phyloP scores from a whole-genome alignment of 2,888 invertebrate species.

The Branchipolynoe longqiensis region DNA sequence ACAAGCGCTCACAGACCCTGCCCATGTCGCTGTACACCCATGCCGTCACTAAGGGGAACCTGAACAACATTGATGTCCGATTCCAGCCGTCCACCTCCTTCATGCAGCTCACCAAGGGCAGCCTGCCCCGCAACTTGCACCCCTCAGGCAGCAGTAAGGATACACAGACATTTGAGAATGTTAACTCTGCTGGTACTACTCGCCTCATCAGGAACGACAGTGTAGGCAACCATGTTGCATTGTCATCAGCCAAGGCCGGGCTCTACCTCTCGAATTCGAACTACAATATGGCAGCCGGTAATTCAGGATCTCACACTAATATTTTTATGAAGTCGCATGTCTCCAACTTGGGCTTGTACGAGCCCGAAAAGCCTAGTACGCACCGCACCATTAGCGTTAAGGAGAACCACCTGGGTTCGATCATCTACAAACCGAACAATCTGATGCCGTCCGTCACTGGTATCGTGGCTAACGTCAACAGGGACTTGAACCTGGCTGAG shows the following conservation, averaged over 20 bases:
- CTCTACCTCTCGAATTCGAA: not conserved
- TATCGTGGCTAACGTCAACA: not conserved
- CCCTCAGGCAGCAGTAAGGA: conserved; percentile 34
- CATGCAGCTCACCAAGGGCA: not conserved
- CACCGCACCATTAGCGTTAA: conserved; percentile 27
- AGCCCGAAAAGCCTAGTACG: conserved; percentile 5
- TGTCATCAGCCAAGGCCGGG: not conserved
- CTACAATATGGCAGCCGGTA: not conserved
- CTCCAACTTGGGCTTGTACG: not conserved
- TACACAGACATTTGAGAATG: conserved; percentile 20
- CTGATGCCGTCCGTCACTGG: not conserved
- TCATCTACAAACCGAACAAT: conserved; percentile 31
- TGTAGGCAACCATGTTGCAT: not conserved
- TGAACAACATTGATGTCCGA: not conserved
- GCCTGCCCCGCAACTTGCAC: conserved; percentile 30
- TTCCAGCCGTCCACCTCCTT: no score
- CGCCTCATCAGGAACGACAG: not conserved
- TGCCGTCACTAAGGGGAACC: no score
- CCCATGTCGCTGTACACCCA: not conserved
- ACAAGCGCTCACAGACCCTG: not conserved
- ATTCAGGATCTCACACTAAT: conserved; percentile 43
- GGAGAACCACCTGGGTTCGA: conserved; percentile 21
- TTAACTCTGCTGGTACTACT: not conserved
- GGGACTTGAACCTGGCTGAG: not conserved
- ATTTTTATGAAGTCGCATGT: conserved; percentile 54